A percentile compares a stretch with the other conserved stretches of the same genome.
Conservation (phyloP, 1,140 invertebrate genomes). For the Rhynchophorus ferrugineus region DNA sequence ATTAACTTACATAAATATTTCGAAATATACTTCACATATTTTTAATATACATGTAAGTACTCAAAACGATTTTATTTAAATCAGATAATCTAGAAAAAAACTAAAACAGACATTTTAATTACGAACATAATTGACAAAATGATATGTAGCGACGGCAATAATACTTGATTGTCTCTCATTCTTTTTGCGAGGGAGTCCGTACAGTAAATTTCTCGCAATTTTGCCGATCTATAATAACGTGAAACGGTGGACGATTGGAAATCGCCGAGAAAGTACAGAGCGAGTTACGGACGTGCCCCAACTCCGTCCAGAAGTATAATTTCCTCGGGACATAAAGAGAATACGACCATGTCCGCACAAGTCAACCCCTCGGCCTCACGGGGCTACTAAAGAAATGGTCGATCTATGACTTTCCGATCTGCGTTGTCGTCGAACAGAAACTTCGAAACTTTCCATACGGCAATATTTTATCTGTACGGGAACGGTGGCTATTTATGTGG, state of each 20-base stretch:
- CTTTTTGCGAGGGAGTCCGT: not conserved
- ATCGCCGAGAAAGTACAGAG: not conserved
- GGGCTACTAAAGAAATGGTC: slow-evolving; percentile 40
- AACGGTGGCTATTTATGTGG: no score
- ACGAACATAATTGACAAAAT: not conserved
- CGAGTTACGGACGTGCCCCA: not conserved
- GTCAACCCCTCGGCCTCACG: slow-evolving; percentile 28
- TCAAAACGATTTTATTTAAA: not conserved
- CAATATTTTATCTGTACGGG: no score
- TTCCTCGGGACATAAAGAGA: slow-evolving; percentile 37
- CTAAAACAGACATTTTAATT: not conserved
- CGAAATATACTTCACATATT: not conserved
- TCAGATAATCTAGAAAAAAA: not conserved
- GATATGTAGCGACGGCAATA: not conserved
- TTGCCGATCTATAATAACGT: not conserved
- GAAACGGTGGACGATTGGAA: not conserved
- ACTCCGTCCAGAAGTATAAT: slow-evolving; percentile 21
- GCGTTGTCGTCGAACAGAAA: slow-evolving; percentile 31
- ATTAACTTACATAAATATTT: not conserved
- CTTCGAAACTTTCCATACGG: slow-evolving; percentile 8
- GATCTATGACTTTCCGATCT: slow-evolving; percentile 40
- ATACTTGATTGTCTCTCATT: not conserved
- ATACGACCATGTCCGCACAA: slow-evolving; percentile 36
- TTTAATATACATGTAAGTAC: not conserved
- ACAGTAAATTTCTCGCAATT: not conserved